Percentiles rank a stretch among this genome's conserved stretches.
phyloP scores from a whole-genome alignment of 2,888 invertebrate species.

The Metopia argyrocephala region DNA sequence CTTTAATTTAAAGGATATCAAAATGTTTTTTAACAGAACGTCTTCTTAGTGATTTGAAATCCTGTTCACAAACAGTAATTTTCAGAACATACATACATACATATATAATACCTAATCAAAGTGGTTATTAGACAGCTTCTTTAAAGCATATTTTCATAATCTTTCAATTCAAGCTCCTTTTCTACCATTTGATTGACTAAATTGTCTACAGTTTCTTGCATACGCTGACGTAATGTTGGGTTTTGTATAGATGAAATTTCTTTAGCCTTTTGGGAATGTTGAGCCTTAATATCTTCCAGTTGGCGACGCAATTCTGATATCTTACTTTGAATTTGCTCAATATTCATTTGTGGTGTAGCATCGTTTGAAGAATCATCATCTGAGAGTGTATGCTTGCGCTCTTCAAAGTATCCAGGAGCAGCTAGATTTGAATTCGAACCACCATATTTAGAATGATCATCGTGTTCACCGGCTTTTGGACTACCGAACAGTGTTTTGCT shows the following conservation, averaged over 20 bases:
- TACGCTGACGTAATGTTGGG: constrained; percentile 87
- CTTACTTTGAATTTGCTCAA: constrained; percentile 81
- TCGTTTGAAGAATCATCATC: constrained; percentile 73
- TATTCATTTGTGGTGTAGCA: constrained; percentile 75
- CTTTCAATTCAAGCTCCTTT: constrained; percentile 84
- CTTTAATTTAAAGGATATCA: no score
- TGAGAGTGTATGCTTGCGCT: constrained; percentile 73
- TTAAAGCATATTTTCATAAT: constrained; percentile 75
- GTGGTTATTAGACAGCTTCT: background rate
- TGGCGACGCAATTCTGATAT: constrained; percentile 86
- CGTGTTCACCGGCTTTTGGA: constrained; percentile 68
- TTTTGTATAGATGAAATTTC: constrained; percentile 93
- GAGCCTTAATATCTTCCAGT: constrained; percentile 86
- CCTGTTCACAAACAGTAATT: background rate
- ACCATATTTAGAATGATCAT: constrained; percentile 67
- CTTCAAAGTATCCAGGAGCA: constrained; percentile 74
- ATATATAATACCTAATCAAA: no score
- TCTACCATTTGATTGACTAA: constrained; percentile 88
- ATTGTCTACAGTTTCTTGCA: constrained; percentile 89
- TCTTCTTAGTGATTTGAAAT: background rate
- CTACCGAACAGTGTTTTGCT: constrained; percentile 75
- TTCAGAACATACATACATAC: no score
- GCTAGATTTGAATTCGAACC: constrained; percentile 76
- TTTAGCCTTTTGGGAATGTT: constrained; percentile 87
- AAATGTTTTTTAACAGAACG: no score